Evolutionary conservation across 2,797 vertebrate genomes (phyloP).

Genomic region (Rhyacichthys aspro): DNA sequence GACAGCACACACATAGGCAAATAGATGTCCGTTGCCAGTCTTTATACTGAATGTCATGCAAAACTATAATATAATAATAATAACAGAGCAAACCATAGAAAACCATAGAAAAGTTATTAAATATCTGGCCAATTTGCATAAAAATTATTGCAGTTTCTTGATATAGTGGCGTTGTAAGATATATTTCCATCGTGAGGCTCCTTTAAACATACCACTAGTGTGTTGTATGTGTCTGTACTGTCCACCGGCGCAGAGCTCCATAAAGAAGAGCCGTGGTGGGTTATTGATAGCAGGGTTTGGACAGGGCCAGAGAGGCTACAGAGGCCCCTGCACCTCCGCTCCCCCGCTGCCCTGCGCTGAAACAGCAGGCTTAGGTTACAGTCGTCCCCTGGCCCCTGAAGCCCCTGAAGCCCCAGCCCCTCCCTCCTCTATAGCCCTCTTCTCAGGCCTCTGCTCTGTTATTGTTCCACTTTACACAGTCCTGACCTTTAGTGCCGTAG

Average conservation of each 20-base stretch:
- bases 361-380: conserved; percentile 90
- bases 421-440: conserved; percentile 68
- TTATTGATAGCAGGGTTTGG: conserved; percentile 77
- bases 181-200: not conserved
- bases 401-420: conserved; percentile 35
- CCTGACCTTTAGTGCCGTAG: conserved; percentile 84
- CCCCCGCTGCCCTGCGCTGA: conserved; percentile 85
- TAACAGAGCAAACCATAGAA: too few relatives aligned
- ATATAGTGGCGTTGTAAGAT: conserved; percentile 4
- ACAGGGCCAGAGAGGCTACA: conserved; percentile 62
- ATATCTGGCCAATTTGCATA: not conserved
- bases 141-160: not conserved
- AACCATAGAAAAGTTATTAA: too few relatives aligned
- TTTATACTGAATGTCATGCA: too few relatives aligned
- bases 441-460: conserved; percentile 82
- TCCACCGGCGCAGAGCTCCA: conserved; percentile 35
- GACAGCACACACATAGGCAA: too few relatives aligned
- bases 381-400: conserved; percentile 52
- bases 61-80: too few relatives aligned
- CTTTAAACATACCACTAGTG: not conserved
- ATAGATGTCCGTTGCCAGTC: too few relatives aligned
- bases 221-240: conserved; percentile 37
- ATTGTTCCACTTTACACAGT: conserved; percentile 90
- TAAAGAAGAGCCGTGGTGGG: conserved; percentile 59
- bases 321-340: conserved; percentile 80